phyloP scores from a whole-genome alignment of 2,797 vertebrate genomes.

The Ctenopoma kingsleyae region DNA sequence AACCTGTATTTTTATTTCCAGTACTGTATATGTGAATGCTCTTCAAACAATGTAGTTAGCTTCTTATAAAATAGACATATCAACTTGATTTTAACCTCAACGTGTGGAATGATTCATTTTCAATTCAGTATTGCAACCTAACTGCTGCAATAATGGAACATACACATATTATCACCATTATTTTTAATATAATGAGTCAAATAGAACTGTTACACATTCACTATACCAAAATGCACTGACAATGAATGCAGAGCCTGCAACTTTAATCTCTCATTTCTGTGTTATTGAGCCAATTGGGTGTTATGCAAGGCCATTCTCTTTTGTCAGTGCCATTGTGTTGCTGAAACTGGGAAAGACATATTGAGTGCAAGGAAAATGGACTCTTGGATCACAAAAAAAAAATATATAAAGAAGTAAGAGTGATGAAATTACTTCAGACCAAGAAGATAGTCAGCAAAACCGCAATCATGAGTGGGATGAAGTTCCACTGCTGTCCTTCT shows the following conservation, averaged over 20 bases:
- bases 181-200: conserved; percentile 61
- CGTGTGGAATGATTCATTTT: conserved; percentile 26
- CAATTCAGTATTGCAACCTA: conserved; percentile 30
- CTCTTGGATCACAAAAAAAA: conserved; percentile 33
- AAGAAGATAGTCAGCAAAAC: conserved; percentile 49
- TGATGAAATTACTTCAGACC: conserved; percentile 52
- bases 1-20: too few species aligned
- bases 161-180: conserved; percentile 41
- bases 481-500: conserved; percentile 26
- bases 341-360: conserved; percentile 43
- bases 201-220: conserved; percentile 45
- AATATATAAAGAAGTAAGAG: conserved; percentile 34
- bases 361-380: conserved; percentile 51
- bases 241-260: conserved; percentile 42
- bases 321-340: conserved; percentile 20
- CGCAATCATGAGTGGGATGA: conserved; percentile 38
- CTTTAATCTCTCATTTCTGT: conserved; percentile 42
- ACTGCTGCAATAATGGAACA: conserved; percentile 20
- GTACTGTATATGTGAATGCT: conserved; percentile 1
- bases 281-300: conserved; percentile 38
- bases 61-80: conserved; percentile 9
- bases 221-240: conserved; percentile 30
- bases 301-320: conserved; percentile 33
- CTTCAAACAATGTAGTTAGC: neutral
- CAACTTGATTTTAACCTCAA: conserved; percentile 65